These are phyloP conservation scores for Oophaga pumilio DNA, from an alignment of 2,113 vertebrate genomes.

Conservation along the genomic window DNA sequence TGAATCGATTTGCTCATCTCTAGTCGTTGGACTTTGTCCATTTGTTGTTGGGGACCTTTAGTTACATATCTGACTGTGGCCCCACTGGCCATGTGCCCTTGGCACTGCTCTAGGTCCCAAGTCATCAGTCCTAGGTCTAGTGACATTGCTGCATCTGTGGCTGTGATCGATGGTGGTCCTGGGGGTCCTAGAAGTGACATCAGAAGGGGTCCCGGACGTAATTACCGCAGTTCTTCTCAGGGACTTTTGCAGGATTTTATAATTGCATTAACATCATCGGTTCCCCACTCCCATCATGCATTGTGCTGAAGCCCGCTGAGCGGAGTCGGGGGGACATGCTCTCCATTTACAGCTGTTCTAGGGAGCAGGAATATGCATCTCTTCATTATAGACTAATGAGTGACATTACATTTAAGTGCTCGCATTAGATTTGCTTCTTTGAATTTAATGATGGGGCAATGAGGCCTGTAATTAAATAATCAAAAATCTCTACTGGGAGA, in stretches of 20 bases:
- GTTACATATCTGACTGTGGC: too few relatives aligned
- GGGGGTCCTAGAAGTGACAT: not conserved
- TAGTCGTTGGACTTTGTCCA: too few relatives aligned
- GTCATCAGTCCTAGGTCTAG: not conserved
- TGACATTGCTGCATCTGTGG: not conserved
- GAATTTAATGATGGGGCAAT: slow-evolving; percentile 84
- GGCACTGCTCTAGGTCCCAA: too few relatives aligned
- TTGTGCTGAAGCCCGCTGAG: slow-evolving; percentile 39
- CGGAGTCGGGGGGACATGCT: slow-evolving; percentile 72
- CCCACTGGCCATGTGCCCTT: too few relatives aligned
- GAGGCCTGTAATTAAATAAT: slow-evolving; percentile 85
- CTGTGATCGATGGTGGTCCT: not conserved
- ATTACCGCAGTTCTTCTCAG: not conserved
- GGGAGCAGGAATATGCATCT: slow-evolving; percentile 78
- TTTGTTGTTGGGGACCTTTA: too few relatives aligned
- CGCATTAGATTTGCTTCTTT: slow-evolving; percentile 84
- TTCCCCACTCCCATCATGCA: slow-evolving; percentile 33
- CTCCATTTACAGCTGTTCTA: slow-evolving; percentile 79
- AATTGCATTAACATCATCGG: not conserved
- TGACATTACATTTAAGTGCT: slow-evolving; percentile 82
- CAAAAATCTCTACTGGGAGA: slow-evolving; percentile 77
- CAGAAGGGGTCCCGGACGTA: not conserved
- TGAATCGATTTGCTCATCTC: too few relatives aligned
- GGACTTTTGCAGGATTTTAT: not conserved
- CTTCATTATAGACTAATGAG: slow-evolving; percentile 83